phyloP scores from a whole-genome alignment of 2,888 invertebrate genomes.

The Eledone cirrhosa region DNA sequence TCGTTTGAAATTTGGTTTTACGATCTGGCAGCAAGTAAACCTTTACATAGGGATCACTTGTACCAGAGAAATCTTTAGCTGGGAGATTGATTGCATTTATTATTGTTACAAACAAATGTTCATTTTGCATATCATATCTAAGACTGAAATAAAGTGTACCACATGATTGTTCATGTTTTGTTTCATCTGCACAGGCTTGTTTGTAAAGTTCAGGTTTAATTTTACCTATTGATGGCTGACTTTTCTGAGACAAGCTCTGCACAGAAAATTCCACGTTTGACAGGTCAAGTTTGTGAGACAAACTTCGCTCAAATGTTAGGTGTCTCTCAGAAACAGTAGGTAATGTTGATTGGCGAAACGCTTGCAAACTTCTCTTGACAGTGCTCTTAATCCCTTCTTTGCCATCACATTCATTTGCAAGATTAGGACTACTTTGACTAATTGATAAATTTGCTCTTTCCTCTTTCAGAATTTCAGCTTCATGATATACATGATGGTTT shows the following conservation, averaged over 20 bases:
- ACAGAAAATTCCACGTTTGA: conserved; percentile 81
- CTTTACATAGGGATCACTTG: conserved; percentile 89
- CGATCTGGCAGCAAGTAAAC: conserved; percentile 84
- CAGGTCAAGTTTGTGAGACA: conserved; percentile 81
- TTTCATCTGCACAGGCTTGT: conserved; percentile 57
- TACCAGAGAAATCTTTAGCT: conserved; percentile 83
- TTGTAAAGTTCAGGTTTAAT: conserved; percentile 70
- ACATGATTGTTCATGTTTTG: conserved; percentile 66
- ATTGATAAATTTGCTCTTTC: conserved; percentile 47
- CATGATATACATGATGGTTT: conserved; percentile 35
- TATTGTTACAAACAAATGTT: conserved; percentile 83
- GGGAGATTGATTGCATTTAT: conserved; percentile 79
- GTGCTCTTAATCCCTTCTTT: conserved; percentile 33
- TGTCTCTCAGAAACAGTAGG: conserved; percentile 84
- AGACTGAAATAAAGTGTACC: conserved; percentile 85
- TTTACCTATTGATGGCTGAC: conserved; percentile 58
- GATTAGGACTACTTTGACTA: conserved; percentile 62
- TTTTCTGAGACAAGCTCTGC: conserved; percentile 68
- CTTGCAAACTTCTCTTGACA: conserved; percentile 59
- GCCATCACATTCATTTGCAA: conserved; percentile 43
- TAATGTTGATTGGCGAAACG: conserved; percentile 82
- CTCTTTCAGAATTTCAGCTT: not conserved
- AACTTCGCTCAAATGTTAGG: conserved; percentile 82
- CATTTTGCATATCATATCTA: conserved; percentile 82
- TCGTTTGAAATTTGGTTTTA: conserved; percentile 86